These are phyloP conservation scores for Drosophila meridiana DNA, from an alignment of 2,888 invertebrate genomes.

Conservation along the genomic window DNA sequence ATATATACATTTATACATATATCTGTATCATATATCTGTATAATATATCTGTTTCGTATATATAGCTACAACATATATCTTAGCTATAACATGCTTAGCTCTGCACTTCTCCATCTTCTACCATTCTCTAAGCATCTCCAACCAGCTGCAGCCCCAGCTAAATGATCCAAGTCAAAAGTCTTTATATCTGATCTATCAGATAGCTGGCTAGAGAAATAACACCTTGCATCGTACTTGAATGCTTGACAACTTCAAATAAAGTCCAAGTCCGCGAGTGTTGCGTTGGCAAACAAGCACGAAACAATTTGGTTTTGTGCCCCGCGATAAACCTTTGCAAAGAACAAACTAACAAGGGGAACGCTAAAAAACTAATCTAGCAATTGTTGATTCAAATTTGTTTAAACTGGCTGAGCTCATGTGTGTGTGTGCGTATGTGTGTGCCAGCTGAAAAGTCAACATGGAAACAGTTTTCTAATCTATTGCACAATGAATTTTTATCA, in stretches of 20 bases:
- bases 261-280: not conserved
- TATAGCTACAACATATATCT: not conserved
- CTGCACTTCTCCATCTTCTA: not conserved
- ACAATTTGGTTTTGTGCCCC: not conserved
- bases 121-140: not conserved
- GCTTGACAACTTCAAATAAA: not conserved
- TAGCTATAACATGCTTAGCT: not conserved
- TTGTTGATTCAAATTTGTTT: constrained; percentile 15
- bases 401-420: not conserved
- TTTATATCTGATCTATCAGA: not conserved
- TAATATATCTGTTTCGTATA: not conserved
- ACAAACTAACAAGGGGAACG: constrained; percentile 4
- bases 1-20: not conserved
- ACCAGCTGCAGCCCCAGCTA: not conserved
- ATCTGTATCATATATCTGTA: not conserved
- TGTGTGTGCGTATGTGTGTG: constrained; percentile 5
- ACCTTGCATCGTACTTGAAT: not conserved
- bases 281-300: constrained; percentile 1
- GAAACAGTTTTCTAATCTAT: constrained; percentile 57
- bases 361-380: constrained; percentile 6
- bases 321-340: not conserved
- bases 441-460: constrained; percentile 21
- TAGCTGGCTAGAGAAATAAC: not conserved
- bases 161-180: not conserved
- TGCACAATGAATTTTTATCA: constrained; percentile 58